Percentiles rank a stretch among this genome's conserved stretches.
Evolutionary conservation across 2,888 invertebrate genomes (phyloP).

Genomic region (Colostygia pectinataria): DNA sequence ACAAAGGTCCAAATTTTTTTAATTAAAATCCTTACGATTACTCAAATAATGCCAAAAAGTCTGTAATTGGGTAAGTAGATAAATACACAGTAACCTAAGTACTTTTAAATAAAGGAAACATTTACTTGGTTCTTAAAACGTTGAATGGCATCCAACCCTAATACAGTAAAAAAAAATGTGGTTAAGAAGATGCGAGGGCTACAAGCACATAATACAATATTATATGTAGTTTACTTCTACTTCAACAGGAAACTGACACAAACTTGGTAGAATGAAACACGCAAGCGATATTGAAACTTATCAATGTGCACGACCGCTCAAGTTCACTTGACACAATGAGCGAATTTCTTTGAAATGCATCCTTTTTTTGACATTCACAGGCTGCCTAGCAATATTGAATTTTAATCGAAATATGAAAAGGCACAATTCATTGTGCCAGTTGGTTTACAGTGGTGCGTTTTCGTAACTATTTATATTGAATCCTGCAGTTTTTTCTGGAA

Average conservation of each 20-base stretch:
- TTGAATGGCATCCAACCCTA: constrained; percentile 44
- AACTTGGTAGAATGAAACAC: not conserved
- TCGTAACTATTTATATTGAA: constrained; percentile 67
- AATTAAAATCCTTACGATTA: too few relatives aligned
- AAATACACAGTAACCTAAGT: too few relatives aligned
- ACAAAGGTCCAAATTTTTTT: too few relatives aligned
- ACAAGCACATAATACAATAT: constrained; percentile 1
- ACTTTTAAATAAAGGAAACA: too few relatives aligned
- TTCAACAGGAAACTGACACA: too few relatives aligned
- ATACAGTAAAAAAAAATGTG: constrained; percentile 70
- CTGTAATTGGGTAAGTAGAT: too few relatives aligned
- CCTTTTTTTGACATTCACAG: too few relatives aligned
- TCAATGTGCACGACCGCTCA: not conserved
- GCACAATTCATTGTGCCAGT: not conserved
- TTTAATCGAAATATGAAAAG: not conserved
- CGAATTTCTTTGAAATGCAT: too few relatives aligned
- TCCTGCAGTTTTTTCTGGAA: constrained; percentile 61
- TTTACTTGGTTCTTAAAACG: constrained; percentile 29
- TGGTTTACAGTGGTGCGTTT: not conserved
- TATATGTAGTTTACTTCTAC: too few relatives aligned
- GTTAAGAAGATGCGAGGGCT: constrained; percentile 47
- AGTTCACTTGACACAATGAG: not conserved
- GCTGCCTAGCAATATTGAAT: not conserved
- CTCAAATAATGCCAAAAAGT: too few relatives aligned
- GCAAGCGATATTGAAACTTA: not conserved